phyloP scores from a whole-genome alignment of 2,888 invertebrate species.

The Cantharis flavilabris region DNA sequence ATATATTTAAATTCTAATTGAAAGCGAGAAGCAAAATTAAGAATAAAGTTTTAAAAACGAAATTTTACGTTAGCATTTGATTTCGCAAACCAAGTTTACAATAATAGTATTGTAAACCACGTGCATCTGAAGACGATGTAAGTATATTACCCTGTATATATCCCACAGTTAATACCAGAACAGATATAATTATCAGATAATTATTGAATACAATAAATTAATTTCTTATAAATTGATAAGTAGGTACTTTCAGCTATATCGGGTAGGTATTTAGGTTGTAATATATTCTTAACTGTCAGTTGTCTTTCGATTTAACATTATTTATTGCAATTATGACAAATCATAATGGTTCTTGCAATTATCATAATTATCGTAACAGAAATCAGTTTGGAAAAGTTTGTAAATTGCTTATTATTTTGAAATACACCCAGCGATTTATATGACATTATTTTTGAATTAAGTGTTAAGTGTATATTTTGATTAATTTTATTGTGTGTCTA shows the following conservation, averaged over 20 bases:
- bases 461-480: too few species aligned
- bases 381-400: neutral
- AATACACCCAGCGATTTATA: neutral
- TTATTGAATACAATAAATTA: neutral
- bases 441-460: neutral
- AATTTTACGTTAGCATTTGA: too few species aligned
- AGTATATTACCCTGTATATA: neutral
- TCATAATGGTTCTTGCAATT: neutral
- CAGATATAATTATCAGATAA: neutral
- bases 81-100: too few species aligned
- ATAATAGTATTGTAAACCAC: too few species aligned
- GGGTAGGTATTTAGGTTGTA: conserved; percentile 9
- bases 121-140: too few species aligned
- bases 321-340: conserved; percentile 14
- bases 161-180: neutral
- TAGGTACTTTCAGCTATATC: neutral
- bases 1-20: too few species aligned
- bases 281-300: conserved; percentile 6
- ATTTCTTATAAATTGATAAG: neutral
- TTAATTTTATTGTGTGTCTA: neutral
- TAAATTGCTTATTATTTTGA: neutral
- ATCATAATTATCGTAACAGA: neutral
- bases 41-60: too few species aligned
- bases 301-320: conserved; percentile 5
- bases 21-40: too few species aligned